Conservation (phyloP, 2,888 invertebrate genomes). For the Hyles lineata region DNA sequence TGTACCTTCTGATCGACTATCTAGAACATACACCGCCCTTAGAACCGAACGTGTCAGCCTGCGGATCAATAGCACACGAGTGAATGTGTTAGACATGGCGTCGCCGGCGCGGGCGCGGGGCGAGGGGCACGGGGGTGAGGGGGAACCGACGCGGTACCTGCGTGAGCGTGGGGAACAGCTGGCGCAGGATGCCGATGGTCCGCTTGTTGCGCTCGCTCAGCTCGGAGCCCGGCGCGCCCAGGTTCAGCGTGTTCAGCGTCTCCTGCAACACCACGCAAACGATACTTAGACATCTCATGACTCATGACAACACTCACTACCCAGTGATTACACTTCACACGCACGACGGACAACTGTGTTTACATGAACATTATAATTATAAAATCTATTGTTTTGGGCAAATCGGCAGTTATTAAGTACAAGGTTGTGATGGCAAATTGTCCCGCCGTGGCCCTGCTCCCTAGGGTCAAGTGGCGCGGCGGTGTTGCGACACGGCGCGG, state of each 20-base stretch:
- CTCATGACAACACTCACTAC: neutral
- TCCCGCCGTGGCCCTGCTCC: slow-evolving; percentile 13
- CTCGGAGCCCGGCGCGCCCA: slow-evolving; percentile 87
- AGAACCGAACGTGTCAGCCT: slow-evolving; percentile 44
- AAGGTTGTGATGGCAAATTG: neutral
- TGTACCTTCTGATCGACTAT: slow-evolving; percentile 92
- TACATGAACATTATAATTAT: neutral
- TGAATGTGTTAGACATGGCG: slow-evolving; percentile 32
- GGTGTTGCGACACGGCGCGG: neutral
- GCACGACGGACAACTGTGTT: neutral
- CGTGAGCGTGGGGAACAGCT: slow-evolving; percentile 89
- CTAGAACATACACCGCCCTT: slow-evolving; percentile 82
- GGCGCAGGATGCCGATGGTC: slow-evolving; percentile 90
- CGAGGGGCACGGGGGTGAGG: neutral
- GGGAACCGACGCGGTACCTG: slow-evolving; percentile 83
- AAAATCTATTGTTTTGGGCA: neutral
- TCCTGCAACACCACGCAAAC: slow-evolving; percentile 77
- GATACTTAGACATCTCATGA: neutral
- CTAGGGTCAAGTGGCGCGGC: slow-evolving; percentile 3
- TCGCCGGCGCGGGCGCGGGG: neutral
- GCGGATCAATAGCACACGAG: slow-evolving; percentile 37
- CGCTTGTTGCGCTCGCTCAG: slow-evolving; percentile 89
- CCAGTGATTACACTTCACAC: neutral
- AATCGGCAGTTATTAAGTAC: neutral
- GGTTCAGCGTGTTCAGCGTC: slow-evolving; percentile 87